These are phyloP conservation scores for Sebastes kiyomatsui DNA, from an alignment of 2,797 vertebrate genomes.

Conservation along the genomic window DNA sequence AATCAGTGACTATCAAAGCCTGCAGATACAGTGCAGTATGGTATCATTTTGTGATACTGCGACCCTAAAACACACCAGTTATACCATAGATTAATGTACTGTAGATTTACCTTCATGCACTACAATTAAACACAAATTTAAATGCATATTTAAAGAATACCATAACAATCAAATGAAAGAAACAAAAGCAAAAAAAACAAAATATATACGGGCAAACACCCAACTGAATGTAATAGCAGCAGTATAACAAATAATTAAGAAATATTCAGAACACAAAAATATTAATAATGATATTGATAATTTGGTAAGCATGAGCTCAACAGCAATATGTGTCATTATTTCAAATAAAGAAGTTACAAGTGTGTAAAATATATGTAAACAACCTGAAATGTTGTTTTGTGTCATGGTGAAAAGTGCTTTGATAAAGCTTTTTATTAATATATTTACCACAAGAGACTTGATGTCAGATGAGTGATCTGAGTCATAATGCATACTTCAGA, in stretches of 20 bases:
- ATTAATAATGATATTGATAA: no score
- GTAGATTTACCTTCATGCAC: not conserved
- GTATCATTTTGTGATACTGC: not conserved
- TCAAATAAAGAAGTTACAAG: not conserved
- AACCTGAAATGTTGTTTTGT: not conserved
- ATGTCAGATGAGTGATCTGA: constrained; percentile 7
- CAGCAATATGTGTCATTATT: no score
- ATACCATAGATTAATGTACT: not conserved
- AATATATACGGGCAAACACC: no score
- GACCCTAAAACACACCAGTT: not conserved
- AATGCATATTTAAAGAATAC: not conserved
- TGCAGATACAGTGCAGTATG: not conserved
- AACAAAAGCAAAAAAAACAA: not conserved
- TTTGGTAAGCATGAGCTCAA: no score
- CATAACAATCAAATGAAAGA: not conserved
- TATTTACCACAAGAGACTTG: not conserved
- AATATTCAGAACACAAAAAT: not conserved
- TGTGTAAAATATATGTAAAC: not conserved
- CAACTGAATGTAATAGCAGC: not conserved
- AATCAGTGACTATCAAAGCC: not conserved
- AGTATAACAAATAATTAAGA: not conserved
- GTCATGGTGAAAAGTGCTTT: not conserved
- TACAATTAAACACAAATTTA: not conserved
- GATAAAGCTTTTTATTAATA: not conserved
- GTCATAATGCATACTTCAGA: not conserved